A percentile compares a stretch with the other conserved stretches of the same genome.
phyloP scores from a whole-genome alignment of 2,113 vertebrate species.

The Megaceryle torquata region DNA sequence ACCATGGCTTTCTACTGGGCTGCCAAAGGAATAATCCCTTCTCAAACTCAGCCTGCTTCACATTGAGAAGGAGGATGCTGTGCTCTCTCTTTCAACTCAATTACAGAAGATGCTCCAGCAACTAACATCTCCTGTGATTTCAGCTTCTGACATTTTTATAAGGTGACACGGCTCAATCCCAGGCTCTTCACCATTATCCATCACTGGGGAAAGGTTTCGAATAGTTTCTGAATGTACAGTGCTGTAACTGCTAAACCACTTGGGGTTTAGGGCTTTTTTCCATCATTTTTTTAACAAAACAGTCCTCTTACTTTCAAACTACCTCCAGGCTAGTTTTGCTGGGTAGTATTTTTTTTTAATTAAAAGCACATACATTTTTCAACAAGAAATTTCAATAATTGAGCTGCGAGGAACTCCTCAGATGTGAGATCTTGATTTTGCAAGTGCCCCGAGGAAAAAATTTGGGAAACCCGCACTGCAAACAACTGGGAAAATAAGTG shows the following conservation, averaged over 20 bases:
- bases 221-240: not conserved
- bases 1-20: not conserved
- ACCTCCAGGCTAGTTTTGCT: slow-evolving; percentile 7
- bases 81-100: not conserved
- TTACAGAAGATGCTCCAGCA: not conserved
- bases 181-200: not conserved
- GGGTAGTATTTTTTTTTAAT: slow-evolving; percentile 20
- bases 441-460: slow-evolving; percentile 32
- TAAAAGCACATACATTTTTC: slow-evolving; percentile 37
- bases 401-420: slow-evolving; percentile 22
- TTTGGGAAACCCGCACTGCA: slow-evolving; percentile 45
- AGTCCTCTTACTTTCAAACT: not conserved
- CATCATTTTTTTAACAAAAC: not conserved
- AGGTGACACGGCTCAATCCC: not conserved
- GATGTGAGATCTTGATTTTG: slow-evolving; percentile 1
- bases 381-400: slow-evolving; percentile 55
- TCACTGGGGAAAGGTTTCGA: not conserved
- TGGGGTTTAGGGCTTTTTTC: not conserved
- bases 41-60: not conserved
- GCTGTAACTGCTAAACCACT: not conserved
- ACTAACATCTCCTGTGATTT: not conserved
- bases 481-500: slow-evolving; percentile 53
- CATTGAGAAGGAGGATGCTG: not conserved
- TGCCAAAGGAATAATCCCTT: not conserved
- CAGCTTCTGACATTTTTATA: not conserved